Percentiles rank a stretch among this genome's conserved stretches.
Evolutionary conservation across 2,888 invertebrate genomes (phyloP).

Genomic region (Volucella inflata): DNA sequence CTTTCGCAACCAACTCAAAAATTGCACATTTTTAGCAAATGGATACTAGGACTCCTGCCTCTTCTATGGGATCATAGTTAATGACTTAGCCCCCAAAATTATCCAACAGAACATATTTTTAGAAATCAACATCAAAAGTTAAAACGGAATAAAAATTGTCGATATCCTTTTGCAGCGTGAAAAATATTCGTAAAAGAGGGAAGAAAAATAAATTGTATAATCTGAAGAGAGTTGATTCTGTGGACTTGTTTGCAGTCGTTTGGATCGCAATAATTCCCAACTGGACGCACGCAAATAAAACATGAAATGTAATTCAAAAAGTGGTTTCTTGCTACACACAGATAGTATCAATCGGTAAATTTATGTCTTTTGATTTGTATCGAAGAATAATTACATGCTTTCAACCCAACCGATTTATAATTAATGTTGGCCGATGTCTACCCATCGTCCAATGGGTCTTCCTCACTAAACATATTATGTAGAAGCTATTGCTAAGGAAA

Average conservation of each 20-base stretch:
- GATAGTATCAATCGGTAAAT: slow-evolving; percentile 82
- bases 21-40: too few relatives aligned
- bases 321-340: slow-evolving; percentile 70
- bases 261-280: slow-evolving; percentile 43
- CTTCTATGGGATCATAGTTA: too few relatives aligned
- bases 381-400: slow-evolving; percentile 83
- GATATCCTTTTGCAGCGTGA: not conserved
- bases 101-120: slow-evolving; percentile 16
- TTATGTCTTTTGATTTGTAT: slow-evolving; percentile 84
- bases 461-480: slow-evolving; percentile 41
- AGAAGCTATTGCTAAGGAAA: slow-evolving; percentile 57
- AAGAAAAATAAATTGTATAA: slow-evolving; percentile 47
- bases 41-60: too few relatives aligned
- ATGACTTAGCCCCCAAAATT: not conserved
- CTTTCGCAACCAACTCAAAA: too few relatives aligned
- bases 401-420: slow-evolving; percentile 74
- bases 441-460: slow-evolving; percentile 61
- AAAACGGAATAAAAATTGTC: slow-evolving; percentile 6
- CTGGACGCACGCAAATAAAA: slow-evolving; percentile 70
- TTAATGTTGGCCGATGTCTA: slow-evolving; percentile 72
- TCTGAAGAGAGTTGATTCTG: slow-evolving; percentile 60
- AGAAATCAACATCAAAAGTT: slow-evolving; percentile 10
- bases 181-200: not conserved
- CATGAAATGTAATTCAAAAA: slow-evolving; percentile 69
- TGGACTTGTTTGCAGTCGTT: slow-evolving; percentile 70